phyloP scores from a whole-genome alignment of 2,797 vertebrate species.

The Florisuga fusca region DNA sequence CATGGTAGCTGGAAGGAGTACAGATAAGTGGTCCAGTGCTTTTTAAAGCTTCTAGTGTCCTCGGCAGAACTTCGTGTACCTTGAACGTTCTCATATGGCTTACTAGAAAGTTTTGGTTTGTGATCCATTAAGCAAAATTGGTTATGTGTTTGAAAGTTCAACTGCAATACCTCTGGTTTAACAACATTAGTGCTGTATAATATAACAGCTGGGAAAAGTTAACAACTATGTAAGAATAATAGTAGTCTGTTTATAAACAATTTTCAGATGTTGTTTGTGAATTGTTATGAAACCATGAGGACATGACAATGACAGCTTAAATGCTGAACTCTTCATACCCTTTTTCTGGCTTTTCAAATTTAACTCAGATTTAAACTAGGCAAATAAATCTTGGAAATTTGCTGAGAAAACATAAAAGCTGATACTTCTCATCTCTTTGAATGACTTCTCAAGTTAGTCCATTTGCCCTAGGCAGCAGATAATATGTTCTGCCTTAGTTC shows the following conservation, averaged over 20 bases:
- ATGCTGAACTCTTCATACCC: background rate
- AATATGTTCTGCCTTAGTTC: background rate
- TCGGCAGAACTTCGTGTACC: background rate
- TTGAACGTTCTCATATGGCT: background rate
- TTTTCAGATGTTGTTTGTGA: background rate
- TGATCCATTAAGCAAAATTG: background rate
- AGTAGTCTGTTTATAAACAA: background rate
- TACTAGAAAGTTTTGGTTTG: background rate
- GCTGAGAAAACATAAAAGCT: background rate
- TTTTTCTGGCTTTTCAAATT: background rate
- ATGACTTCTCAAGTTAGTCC: background rate
- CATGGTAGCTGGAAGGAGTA: background rate
- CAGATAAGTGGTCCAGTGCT: background rate
- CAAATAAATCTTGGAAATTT: background rate
- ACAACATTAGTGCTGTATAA: background rate
- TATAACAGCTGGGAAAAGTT: background rate
- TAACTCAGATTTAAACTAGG: background rate
- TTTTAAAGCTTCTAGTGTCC: background rate
- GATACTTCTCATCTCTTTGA: background rate
- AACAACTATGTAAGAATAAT: background rate
- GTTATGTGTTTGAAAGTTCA: background rate
- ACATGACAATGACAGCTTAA: background rate
- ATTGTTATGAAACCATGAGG: background rate
- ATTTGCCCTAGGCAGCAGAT: background rate
- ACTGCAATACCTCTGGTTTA: background rate